Conservation (phyloP, 2,113 vertebrate genomes). For the Daubentonia madagascariensis region DNA sequence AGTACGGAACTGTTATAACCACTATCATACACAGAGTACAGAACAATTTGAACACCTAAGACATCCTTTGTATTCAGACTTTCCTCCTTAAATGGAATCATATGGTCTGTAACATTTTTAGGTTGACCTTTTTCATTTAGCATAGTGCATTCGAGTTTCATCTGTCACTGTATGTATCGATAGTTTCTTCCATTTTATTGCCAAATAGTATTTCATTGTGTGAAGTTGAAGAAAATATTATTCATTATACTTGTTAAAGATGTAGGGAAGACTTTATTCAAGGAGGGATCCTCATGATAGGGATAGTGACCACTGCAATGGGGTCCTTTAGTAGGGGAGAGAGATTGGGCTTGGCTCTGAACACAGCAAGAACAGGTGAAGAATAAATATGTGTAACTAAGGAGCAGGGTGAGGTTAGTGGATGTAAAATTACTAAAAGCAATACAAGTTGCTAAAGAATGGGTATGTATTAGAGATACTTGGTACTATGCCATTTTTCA, state of each 20-base stretch:
- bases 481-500: background rate
- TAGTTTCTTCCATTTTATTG: background rate
- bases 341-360: background rate
- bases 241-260: background rate
- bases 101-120: background rate
- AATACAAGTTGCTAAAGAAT: background rate
- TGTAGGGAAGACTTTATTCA: background rate
- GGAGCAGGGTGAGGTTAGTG: background rate
- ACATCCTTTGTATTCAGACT: background rate
- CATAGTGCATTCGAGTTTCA: background rate
- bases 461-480: background rate
- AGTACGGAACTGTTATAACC: no score
- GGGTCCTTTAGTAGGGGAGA: fast-evolving
- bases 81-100: background rate
- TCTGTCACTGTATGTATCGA: background rate
- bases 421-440: background rate
- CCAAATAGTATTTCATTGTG: background rate
- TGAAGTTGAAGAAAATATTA: background rate
- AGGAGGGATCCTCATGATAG: no score
- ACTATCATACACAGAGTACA: background rate
- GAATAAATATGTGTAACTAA: background rate
- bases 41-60: background rate
- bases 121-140: background rate
- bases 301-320: background rate
- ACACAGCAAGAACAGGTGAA: background rate